Evolutionary conservation across 2,113 vertebrate genomes (phyloP).

Genomic region (Meleagris gallopavo): DNA sequence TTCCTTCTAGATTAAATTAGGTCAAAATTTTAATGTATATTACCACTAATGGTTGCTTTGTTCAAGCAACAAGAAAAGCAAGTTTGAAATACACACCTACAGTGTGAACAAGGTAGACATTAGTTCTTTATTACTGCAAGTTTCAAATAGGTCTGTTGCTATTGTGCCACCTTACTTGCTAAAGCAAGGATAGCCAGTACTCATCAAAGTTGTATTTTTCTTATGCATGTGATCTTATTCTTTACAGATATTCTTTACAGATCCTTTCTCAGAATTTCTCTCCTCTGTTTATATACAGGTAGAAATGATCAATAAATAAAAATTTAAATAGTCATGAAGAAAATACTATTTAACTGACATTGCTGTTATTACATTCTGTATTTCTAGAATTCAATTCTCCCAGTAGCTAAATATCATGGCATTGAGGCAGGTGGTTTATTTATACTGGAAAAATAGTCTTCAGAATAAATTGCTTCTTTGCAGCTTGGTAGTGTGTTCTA

Average conservation of each 20-base stretch:
- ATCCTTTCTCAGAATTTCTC: background rate
- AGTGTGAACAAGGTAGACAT: background rate
- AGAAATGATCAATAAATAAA: background rate
- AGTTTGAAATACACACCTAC: background rate
- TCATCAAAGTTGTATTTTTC: background rate
- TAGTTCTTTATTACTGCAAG: background rate
- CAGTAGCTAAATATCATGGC: background rate
- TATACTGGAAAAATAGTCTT: background rate
- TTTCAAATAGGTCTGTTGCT: background rate
- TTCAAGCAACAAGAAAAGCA: background rate
- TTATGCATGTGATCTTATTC: background rate
- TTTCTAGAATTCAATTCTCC: background rate
- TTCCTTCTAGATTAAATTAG: background rate
- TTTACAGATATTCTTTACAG: background rate
- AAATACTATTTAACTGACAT: background rate
- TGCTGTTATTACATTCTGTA: background rate
- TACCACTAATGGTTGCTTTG: background rate
- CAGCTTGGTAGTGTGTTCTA: background rate
- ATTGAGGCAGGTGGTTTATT: background rate
- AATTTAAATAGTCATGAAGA: background rate
- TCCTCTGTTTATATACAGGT: background rate
- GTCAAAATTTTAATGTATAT: background rate
- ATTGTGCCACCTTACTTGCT: background rate
- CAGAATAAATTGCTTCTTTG: background rate
- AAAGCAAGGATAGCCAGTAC: background rate